Base-by-base conservation (phyloP, 2,113 vertebrate genomes). In the Dolichotis patagonum region DNA sequence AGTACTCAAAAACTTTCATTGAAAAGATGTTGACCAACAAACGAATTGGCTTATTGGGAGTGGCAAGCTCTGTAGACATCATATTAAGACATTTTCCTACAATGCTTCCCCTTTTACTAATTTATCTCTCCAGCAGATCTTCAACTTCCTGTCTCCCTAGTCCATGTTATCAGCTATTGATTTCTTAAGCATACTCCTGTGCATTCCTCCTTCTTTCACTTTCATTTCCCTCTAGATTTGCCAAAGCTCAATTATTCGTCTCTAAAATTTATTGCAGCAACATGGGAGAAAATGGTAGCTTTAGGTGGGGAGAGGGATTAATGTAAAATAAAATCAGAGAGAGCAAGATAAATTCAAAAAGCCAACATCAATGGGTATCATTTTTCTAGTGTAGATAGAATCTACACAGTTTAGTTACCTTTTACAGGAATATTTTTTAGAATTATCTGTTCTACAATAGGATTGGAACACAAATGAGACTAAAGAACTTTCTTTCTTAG, bases 401-500 rank as follows among this genome's bases (percentile, higher is more conserved):
- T 85, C 41, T 4, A 90, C 30, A 22, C 6, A 35, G 38, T 86
- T 62, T 30, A 56, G 13, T 84, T 94, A 62, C 30, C 41, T 67
- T 84, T 89, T 10, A 65, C 1, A 56, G 46, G 56, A 93, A 91
- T 75, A n/a, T 60, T 94, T 92, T 65, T 35, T 11, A 7, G 12
- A 87, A 87, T 90, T 12, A 63, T 77, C 16, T 69, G 24, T 78
- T 85, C 28, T 89, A 4, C 41, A 88, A 52, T 41, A 17, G 38
- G 43, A 77, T n/a, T 93, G 4, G 41, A 6, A 49, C 26, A 38
- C 32, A 71, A n/a, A 38, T 91, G 20, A 81, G 49, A 85, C 17
- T 73, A 88, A 82, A 71, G 26, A 43, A 52, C 4, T 63, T 92
- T 96, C 4, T 63, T 92, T 96, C 41, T 14, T 92, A 73, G 38